Base-by-base conservation (phyloP, 2,797 vertebrate genomes). In the Leptodactylus fallax region DNA sequence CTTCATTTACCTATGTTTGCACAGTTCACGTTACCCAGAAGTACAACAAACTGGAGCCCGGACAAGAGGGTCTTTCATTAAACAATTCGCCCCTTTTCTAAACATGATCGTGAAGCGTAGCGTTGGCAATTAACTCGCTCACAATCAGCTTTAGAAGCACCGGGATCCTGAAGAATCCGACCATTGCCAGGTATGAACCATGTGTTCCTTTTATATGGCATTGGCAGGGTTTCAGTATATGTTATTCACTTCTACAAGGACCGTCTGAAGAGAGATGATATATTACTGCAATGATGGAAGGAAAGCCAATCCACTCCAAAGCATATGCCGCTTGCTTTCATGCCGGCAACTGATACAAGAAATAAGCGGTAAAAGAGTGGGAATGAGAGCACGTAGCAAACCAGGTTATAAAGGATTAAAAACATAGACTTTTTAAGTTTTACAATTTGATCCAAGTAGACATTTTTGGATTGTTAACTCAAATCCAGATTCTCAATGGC, bases 1-100 rank as follows among this genome's bases (percentile, higher is more conserved):
- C 77, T 72, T 86, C 63, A 79, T 87, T 89, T 89, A 87, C 72
- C 80, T 86, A 79, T 89, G 88, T 86, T 82, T 89, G 85, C 85
- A 71, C 85, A 83, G 88, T 83, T 83, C 80, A 65, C 85, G 86
- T 89, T 89, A 83, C 88, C 53, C 45, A 83, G 74, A 78, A 83
- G 71, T 19, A 74, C 85, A 89, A 77, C 79, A 78, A 79, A 85
- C 69, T 60, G 58, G 60, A 79, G 79, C 79, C 51, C 49, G 79
- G 84, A 86, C 88, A 86, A 86, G 45, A 69, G 84, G 58, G 88
- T 49, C 87, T 89, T 89, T 83, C 60, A 86, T 86, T 86, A 82
- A 81, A 88, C 51, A 51, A 88, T 81, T 81, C 19, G 47, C 25
- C 47, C 25, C 25, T 49, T 85, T 85, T 77, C 36, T 71, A 79